These are phyloP conservation scores for Hemichromis elongatus DNA, from an alignment of 2,113 vertebrate species.

Conservation along the genomic window DNA sequence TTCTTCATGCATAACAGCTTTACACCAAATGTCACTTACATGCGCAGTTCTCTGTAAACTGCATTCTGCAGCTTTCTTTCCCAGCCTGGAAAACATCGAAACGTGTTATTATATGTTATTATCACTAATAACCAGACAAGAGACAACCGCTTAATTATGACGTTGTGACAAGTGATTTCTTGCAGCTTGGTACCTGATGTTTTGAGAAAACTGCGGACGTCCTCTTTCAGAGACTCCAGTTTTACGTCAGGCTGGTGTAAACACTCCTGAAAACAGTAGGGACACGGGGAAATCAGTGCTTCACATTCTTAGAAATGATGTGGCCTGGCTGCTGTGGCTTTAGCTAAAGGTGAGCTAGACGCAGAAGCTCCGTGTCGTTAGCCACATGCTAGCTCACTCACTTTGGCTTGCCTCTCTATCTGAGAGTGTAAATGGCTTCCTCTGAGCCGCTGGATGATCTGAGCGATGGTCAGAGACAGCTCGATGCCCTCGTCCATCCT, in stretches of 20 bases:
- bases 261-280: constrained; percentile 75
- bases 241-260: constrained; percentile 89
- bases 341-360: background rate
- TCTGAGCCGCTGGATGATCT: constrained; percentile 85
- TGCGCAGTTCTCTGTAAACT: constrained; percentile 89
- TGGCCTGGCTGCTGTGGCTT: background rate
- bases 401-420: constrained; percentile 91
- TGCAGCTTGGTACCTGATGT: constrained; percentile 76
- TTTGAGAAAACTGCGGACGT: constrained; percentile 88
- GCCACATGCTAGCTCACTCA: constrained; percentile 72
- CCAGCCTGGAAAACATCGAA: constrained; percentile 79
- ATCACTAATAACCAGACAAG: background rate
- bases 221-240: constrained; percentile 89
- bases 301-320: background rate
- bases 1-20: background rate
- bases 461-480: constrained; percentile 83
- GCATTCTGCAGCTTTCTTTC: constrained; percentile 97
- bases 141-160: background rate
- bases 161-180: background rate
- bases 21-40: constrained; percentile 72
- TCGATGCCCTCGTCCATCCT: constrained; percentile 80
- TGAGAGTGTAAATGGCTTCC: constrained; percentile 86
- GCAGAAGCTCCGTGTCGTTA: background rate
- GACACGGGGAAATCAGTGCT: background rate
- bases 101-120: background rate